Evolutionary conservation across 1,140 invertebrate genomes (phyloP).

Genomic region (Drosophila kikkawai): DNA sequence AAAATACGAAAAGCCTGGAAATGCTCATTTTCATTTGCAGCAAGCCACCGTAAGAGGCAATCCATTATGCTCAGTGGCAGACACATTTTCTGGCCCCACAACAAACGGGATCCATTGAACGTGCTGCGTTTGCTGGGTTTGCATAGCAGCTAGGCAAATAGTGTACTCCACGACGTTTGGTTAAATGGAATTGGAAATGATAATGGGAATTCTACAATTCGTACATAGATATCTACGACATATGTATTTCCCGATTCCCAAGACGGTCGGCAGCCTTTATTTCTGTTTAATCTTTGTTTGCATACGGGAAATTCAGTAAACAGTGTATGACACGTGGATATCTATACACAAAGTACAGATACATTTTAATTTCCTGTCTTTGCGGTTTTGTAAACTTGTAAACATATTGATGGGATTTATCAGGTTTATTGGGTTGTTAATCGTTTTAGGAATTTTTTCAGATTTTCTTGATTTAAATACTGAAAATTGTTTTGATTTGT

Average conservation of each 20-base stretch:
- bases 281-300: slow-evolving; percentile 40
- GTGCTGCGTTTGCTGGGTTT: not conserved
- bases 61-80: slow-evolving; percentile 42
- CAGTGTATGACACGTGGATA: slow-evolving; percentile 12
- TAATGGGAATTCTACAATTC: slow-evolving; percentile 42
- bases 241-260: not conserved
- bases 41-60: slow-evolving; percentile 20
- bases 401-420: not conserved
- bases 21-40: slow-evolving; percentile 19
- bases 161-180: slow-evolving; percentile 3
- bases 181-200: slow-evolving; percentile 44
- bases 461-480: not conserved
- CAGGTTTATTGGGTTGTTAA: not conserved
- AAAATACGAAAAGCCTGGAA: slow-evolving; percentile 22
- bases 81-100: slow-evolving; percentile 7
- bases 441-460: not conserved
- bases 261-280: slow-evolving; percentile 17
- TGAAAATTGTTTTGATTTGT: not conserved
- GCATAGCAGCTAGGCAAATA: slow-evolving; percentile 45
- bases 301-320: slow-evolving; percentile 32
- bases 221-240: slow-evolving; percentile 11
- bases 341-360: slow-evolving; percentile 13
- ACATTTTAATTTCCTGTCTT: slow-evolving; percentile 7
- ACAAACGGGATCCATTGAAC: slow-evolving; percentile 43
- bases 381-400: not conserved